Evolutionary conservation across 2,797 vertebrate genomes (phyloP).

Genomic region (Pristis pectinata): DNA sequence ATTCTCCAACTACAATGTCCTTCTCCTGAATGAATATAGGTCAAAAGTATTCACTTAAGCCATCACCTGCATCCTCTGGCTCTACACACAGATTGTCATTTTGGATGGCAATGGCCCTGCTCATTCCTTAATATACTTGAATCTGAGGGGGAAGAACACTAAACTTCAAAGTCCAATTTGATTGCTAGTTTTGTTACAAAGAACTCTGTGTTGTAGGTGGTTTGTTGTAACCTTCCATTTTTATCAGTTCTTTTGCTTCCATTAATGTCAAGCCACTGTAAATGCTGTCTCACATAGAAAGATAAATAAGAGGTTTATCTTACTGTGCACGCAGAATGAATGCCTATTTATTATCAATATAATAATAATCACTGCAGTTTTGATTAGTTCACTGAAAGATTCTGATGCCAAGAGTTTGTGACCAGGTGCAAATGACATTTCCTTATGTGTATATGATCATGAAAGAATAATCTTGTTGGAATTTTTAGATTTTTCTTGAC

Average conservation of each 20-base stretch:
- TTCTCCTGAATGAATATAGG: too few relatives aligned
- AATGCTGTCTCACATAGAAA: background rate
- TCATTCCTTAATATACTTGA: background rate
- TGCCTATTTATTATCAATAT: too few relatives aligned
- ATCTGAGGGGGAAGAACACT: background rate
- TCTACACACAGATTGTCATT: too few relatives aligned
- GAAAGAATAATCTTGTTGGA: background rate
- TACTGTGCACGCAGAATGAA: background rate
- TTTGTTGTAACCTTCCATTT: too few relatives aligned
- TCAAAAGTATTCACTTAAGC: too few relatives aligned
- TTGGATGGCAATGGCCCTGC: too few relatives aligned
- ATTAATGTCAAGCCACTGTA: background rate
- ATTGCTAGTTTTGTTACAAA: background rate
- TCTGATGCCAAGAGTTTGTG: background rate
- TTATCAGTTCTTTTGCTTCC: background rate
- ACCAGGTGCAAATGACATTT: background rate
- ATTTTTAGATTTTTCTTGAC: slow-evolving; percentile 51
- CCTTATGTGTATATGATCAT: background rate
- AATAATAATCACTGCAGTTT: background rate
- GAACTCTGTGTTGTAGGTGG: background rate
- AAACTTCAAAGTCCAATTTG: background rate
- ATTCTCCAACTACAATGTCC: too few relatives aligned
- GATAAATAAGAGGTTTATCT: background rate
- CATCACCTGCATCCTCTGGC: too few relatives aligned
- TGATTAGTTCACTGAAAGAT: background rate